phyloP scores from a whole-genome alignment of 1,140 invertebrate genomes.

The Phenacoccus solenopsis region DNA sequence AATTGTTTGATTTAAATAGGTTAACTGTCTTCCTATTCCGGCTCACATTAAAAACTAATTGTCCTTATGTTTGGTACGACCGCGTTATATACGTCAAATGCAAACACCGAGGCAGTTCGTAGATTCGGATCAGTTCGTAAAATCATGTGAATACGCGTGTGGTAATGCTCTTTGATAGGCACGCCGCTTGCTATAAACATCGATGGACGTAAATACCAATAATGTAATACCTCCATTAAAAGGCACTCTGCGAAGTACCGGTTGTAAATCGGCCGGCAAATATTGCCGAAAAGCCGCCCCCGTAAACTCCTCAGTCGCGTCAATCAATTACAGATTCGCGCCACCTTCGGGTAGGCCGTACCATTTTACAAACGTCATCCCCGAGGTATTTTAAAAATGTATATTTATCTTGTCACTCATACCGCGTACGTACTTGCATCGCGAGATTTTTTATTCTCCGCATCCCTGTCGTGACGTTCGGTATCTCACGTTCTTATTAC shows the following conservation, averaged over 20 bases:
- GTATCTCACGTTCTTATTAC: slow-evolving; percentile 1
- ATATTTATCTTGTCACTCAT: slow-evolving; percentile 3
- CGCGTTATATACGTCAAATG: not conserved
- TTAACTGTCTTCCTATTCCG: not conserved
- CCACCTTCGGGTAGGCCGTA: not conserved
- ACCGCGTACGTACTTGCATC: not conserved
- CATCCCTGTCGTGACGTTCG: not conserved
- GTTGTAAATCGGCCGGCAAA: not conserved
- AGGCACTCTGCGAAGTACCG: not conserved
- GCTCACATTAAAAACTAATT: not conserved
- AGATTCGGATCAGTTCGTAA: not conserved
- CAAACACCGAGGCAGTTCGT: not conserved
- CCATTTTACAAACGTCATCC: not conserved
- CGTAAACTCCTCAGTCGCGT: not conserved
- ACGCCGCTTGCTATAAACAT: not conserved
- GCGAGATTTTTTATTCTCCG: not conserved
- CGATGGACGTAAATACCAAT: not conserved
- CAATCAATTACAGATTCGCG: not conserved
- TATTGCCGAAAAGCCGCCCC: not conserved
- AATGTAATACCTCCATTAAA: not conserved
- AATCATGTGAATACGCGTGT: not conserved
- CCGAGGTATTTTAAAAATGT: slow-evolving; percentile 2
- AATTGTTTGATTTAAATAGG: not conserved
- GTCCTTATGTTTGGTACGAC: not conserved
- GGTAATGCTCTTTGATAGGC: not conserved